These are phyloP conservation scores for Rotaria magnacalcarata DNA, from an alignment of 2,888 invertebrate species.

Conservation along the genomic window DNA sequence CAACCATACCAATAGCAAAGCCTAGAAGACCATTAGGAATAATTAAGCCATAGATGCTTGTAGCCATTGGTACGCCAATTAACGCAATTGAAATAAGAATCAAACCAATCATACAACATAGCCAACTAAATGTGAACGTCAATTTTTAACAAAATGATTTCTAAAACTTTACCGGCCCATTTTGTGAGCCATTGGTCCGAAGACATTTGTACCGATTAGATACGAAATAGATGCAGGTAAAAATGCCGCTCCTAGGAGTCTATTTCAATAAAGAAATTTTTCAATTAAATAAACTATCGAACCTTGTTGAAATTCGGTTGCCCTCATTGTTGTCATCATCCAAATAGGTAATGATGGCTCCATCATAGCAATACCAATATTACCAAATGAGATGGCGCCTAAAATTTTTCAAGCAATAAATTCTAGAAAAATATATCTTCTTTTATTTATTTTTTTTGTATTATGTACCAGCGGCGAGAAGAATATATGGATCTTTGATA, in stretches of 20 bases:
- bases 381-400: slow-evolving; percentile 78
- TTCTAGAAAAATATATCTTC: too few species aligned
- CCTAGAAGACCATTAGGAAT: slow-evolving; percentile 93
- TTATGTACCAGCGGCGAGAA: slow-evolving; percentile 75
- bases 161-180: slow-evolving; percentile 70
- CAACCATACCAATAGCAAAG: slow-evolving; percentile 99
- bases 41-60: slow-evolving; percentile 81
- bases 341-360: slow-evolving; percentile 95
- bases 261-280: too few species aligned
- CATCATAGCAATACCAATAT: slow-evolving; percentile 98
- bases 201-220: slow-evolving; percentile 89
- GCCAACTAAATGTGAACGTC: slow-evolving; percentile 68
- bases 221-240: slow-evolving; percentile 95
- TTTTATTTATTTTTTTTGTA: not conserved
- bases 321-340: slow-evolving; percentile 99
- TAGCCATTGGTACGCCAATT: slow-evolving; percentile 87
- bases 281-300: not conserved
- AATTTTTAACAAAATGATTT: not conserved
- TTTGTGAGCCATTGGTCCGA: slow-evolving; percentile 88
- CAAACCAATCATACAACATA: slow-evolving; percentile 85
- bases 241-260: slow-evolving; percentile 74
- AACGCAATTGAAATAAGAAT: slow-evolving; percentile 87
- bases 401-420: not conserved
- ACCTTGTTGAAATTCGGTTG: slow-evolving; percentile 40
- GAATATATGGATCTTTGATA: slow-evolving; percentile 88